A percentile compares a stretch with the other conserved stretches of the same genome.
These are phyloP conservation scores for Graphium colonna DNA, from an alignment of 2,888 invertebrate genomes.

Conservation along the genomic window DNA sequence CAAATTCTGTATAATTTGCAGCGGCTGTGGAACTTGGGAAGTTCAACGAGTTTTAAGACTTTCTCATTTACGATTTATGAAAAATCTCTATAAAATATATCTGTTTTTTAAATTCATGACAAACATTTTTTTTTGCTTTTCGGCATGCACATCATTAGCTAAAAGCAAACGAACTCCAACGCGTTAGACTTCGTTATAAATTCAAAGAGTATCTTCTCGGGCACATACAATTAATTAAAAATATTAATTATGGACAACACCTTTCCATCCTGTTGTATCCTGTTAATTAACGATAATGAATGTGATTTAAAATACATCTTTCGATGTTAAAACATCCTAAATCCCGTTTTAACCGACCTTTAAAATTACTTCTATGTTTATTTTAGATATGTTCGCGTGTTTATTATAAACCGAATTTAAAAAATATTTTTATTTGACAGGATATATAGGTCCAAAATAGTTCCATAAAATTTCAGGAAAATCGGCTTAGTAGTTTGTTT, in stretches of 20 bases:
- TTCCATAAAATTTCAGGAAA: too few relatives aligned
- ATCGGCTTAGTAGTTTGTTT: too few relatives aligned
- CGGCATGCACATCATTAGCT: neutral
- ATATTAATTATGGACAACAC: neutral
- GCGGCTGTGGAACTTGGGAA: too few relatives aligned
- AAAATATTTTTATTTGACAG: too few relatives aligned
- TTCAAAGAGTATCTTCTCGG: neutral
- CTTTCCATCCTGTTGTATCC: neutral
- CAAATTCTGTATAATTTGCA: too few relatives aligned
- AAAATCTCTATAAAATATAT: too few relatives aligned
- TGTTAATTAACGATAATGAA: neutral
- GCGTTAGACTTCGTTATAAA: neutral
- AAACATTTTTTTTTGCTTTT: too few relatives aligned
- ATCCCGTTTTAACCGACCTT: neutral
- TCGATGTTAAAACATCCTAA: neutral
- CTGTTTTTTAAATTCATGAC: too few relatives aligned
- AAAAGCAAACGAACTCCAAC: neutral
- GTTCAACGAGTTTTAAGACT: too few relatives aligned
- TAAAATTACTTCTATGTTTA: neutral
- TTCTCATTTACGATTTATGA: too few relatives aligned
- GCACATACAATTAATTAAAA: neutral
- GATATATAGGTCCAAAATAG: too few relatives aligned
- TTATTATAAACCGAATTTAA: too few relatives aligned
- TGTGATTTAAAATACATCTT: neutral
- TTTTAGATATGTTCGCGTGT: neutral